These are phyloP conservation scores for Siniperca undulata DNA, from an alignment of 2,797 vertebrate genomes.

Conservation along the genomic window DNA sequence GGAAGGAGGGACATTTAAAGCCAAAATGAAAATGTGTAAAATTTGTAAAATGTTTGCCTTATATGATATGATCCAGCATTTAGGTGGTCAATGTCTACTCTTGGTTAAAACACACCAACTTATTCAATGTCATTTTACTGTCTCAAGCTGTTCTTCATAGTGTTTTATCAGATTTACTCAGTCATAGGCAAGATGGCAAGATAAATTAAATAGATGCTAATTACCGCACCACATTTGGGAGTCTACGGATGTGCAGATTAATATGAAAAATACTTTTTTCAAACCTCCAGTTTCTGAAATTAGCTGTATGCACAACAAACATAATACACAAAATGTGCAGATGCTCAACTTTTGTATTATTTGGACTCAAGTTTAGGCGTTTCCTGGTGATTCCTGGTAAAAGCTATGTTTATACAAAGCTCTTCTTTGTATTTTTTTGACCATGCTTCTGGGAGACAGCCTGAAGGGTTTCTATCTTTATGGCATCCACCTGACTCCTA, in stretches of 20 bases:
- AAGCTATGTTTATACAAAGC: neutral
- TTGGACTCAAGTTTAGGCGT: neutral
- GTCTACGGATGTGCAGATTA: neutral
- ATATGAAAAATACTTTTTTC: neutral
- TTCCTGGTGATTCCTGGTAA: neutral
- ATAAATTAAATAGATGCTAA: constrained; percentile 1
- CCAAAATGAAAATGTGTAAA: too few relatives aligned
- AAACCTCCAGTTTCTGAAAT: neutral
- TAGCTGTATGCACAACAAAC: neutral
- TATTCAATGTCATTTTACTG: too few relatives aligned
- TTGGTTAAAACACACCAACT: too few relatives aligned
- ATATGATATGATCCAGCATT: too few relatives aligned
- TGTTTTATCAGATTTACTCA: too few relatives aligned
- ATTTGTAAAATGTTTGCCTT: too few relatives aligned
- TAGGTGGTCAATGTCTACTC: too few relatives aligned
- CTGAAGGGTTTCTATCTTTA: constrained; percentile 6
- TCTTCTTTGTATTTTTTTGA: constrained; percentile 17
- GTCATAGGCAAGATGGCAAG: neutral
- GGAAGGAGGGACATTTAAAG: too few relatives aligned
- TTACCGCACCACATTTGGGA: neutral
- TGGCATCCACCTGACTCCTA: neutral
- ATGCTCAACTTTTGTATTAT: constrained; percentile 3
- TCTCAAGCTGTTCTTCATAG: too few relatives aligned
- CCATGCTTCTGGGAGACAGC: neutral
- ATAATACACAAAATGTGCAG: neutral